A percentile compares a stretch with the other conserved stretches of the same genome.
These are phyloP conservation scores for Cryptophagus acutangulus DNA, from an alignment of 2,888 invertebrate species.

Conservation along the genomic window DNA sequence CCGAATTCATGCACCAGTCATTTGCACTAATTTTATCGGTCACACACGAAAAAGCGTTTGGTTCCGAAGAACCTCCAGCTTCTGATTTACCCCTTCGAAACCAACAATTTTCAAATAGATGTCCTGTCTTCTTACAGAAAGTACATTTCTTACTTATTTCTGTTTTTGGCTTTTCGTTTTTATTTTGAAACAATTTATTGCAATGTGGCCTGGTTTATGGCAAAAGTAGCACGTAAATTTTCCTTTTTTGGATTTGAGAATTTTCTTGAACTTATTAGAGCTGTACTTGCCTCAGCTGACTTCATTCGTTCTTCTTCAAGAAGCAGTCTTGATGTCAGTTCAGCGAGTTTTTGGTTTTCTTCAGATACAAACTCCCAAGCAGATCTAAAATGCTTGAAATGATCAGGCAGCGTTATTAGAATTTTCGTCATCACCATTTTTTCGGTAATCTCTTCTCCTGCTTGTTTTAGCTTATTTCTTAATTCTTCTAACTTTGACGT, in stretches of 20 bases:
- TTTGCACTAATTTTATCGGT: no score
- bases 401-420: conserved; percentile 33
- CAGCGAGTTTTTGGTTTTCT: conserved; percentile 21
- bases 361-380: conserved; percentile 29
- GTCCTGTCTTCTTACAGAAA: conserved; percentile 1
- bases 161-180: background rate
- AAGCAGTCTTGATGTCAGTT: conserved; percentile 13
- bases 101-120: background rate
- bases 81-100: background rate
- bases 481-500: no score
- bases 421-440: conserved; percentile 36
- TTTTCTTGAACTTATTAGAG: conserved; percentile 9
- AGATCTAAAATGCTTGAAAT: conserved; percentile 37
- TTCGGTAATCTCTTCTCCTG: conserved; percentile 30
- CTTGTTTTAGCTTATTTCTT: no score
- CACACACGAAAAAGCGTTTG: conserved; percentile 1
- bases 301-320: conserved; percentile 24
- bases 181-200: conserved; percentile 9
- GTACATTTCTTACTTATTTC: conserved; percentile 5
- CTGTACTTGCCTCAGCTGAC: background rate
- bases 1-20: no score
- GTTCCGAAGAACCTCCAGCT: background rate
- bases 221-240: conserved; percentile 22
- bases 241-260: conserved; percentile 7
- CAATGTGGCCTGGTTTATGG: conserved; percentile 11